A percentile compares a stretch with the other conserved stretches of the same genome.
Conservation (phyloP, 2,797 vertebrate species). For the Bufotes viridis region DNA sequence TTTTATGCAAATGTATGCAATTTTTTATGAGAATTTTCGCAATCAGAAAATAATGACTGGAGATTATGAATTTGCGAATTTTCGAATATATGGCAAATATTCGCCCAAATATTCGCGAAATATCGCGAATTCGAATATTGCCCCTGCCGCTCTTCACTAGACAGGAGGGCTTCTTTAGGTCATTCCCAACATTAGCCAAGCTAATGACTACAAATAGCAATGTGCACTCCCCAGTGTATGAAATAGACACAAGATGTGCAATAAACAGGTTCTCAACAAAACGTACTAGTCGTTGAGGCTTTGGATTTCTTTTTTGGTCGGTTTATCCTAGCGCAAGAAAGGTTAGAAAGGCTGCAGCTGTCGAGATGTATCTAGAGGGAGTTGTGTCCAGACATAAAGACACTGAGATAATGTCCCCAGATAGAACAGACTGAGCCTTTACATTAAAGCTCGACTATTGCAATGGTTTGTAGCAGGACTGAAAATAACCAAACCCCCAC, state of each 20-base stretch:
- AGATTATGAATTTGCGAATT: too few species aligned
- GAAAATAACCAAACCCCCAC: too few species aligned
- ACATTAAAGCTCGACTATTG: not conserved
- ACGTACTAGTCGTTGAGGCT: not conserved
- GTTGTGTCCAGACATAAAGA: slow-evolving; percentile 41
- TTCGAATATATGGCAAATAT: too few species aligned
- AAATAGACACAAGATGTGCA: not conserved
- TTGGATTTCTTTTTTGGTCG: slow-evolving; percentile 26
- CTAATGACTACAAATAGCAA: slow-evolving; percentile 13
- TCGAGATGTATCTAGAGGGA: slow-evolving; percentile 14
- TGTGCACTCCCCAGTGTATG: not conserved
- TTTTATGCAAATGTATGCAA: too few species aligned
- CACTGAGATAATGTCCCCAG: slow-evolving; percentile 29
- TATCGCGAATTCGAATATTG: too few species aligned
- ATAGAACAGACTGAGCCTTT: slow-evolving; percentile 2
- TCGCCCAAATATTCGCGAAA: too few species aligned
- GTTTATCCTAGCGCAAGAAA: slow-evolving; percentile 5
- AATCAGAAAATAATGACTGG: too few species aligned
- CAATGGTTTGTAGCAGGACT: not conserved
- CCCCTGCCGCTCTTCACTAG: too few species aligned
- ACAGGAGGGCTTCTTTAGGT: not conserved
- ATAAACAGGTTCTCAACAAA: slow-evolving; percentile 38
- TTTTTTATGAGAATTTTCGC: too few species aligned
- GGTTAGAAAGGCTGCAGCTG: slow-evolving; percentile 44
- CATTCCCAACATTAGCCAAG: not conserved